phyloP scores from a whole-genome alignment of 2,888 invertebrate species.

The Apodemia duryi region DNA sequence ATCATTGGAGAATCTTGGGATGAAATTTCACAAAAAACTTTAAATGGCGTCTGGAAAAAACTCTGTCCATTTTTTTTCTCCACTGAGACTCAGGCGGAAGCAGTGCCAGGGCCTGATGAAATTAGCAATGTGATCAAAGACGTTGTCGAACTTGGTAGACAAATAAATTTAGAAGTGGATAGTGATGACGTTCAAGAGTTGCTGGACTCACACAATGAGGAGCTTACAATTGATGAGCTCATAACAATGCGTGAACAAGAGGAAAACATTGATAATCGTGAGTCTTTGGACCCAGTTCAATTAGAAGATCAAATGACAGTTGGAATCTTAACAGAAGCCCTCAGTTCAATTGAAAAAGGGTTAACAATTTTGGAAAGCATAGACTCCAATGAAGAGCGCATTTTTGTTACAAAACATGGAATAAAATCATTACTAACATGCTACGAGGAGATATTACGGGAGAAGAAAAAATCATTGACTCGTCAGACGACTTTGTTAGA shows the following conservation, averaged over 20 bases:
- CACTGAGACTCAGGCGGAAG: no score
- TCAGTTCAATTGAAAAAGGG: slow-evolving; percentile 27
- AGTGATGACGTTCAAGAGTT: slow-evolving; percentile 37
- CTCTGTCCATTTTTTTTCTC: no score
- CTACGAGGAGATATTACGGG: no score
- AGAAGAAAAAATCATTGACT: no score
- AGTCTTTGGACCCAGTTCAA: slow-evolving; percentile 32
- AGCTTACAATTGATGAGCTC: slow-evolving; percentile 35
- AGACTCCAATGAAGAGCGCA: slow-evolving; percentile 25
- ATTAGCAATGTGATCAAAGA: slow-evolving; percentile 24
- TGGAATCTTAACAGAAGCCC: slow-evolving; percentile 26
- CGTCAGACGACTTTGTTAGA: no score
- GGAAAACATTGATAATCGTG: slow-evolving; percentile 34
- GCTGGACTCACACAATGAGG: slow-evolving; percentile 38
- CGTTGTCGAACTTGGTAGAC: slow-evolving; percentile 22
- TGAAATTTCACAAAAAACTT: no score
- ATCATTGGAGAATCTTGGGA: no score
- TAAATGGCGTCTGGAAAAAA: no score
- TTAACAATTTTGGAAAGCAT: slow-evolving; percentile 28
- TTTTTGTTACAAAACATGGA: slow-evolving; percentile 14
- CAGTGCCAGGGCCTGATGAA: background rate
- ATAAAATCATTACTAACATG: no score
- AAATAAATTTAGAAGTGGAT: slow-evolving; percentile 34
- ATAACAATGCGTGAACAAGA: slow-evolving; percentile 33
- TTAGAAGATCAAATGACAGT: slow-evolving; percentile 25